These are phyloP conservation scores for Drosophila formosana DNA, from an alignment of 2,888 invertebrate genomes.

Conservation along the genomic window DNA sequence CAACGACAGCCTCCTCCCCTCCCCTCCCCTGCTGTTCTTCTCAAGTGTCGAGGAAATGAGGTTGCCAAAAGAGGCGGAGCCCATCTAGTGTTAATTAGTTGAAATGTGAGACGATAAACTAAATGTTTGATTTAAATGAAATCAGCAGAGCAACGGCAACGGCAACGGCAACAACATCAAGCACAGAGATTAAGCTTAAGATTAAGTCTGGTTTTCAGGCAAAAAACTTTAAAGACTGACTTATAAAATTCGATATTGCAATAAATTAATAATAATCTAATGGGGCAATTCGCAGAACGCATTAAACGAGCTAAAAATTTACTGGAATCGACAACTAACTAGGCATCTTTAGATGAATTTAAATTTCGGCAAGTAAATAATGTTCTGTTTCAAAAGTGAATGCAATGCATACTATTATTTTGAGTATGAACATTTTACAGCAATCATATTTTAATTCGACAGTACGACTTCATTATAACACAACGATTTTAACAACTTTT, in stretches of 20 bases:
- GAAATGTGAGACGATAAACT: conserved; percentile 80
- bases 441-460: too few species aligned
- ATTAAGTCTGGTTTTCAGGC: background rate
- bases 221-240: background rate
- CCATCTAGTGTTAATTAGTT: conserved; percentile 73
- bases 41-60: conserved; percentile 44
- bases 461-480: too few species aligned
- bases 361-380: too few species aligned
- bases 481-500: too few species aligned
- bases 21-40: background rate
- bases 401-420: too few species aligned
- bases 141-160: conserved; percentile 18
- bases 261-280: conserved; percentile 6
- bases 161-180: conserved; percentile 20
- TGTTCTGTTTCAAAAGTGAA: too few species aligned
- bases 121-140: conserved; percentile 72
- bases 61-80: conserved; percentile 68
- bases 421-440: too few species aligned
- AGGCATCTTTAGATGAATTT: too few species aligned
- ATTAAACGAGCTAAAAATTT: background rate
- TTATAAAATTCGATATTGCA: conserved; percentile 4
- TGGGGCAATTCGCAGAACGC: background rate
- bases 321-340: too few species aligned
- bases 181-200: conserved; percentile 4
- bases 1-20: conserved; percentile 3